Conservation (phyloP, 2,797 vertebrate species). For the Nothura maculosa region DNA sequence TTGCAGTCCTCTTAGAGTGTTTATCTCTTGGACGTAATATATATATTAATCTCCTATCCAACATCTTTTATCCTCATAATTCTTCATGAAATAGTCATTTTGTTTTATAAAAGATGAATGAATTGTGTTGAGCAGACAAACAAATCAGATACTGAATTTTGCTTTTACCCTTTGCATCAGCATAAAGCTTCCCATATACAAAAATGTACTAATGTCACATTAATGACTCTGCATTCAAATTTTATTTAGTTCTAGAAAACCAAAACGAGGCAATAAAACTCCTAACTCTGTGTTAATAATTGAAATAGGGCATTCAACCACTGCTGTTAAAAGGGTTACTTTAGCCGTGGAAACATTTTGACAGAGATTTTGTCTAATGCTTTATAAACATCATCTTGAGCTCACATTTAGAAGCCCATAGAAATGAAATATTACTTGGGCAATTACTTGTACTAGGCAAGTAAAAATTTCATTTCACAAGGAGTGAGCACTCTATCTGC, state of each 20-base stretch:
- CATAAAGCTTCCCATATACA: neutral
- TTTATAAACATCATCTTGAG: neutral
- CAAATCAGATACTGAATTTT: neutral
- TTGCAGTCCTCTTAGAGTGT: neutral
- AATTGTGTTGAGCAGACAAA: neutral
- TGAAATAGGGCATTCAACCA: constrained; percentile 72
- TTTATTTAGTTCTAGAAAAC: constrained; percentile 68
- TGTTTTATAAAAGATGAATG: neutral
- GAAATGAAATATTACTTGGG: neutral
- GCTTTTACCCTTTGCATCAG: neutral
- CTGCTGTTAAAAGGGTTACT: constrained; percentile 63
- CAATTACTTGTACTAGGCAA: neutral
- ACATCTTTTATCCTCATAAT: neutral
- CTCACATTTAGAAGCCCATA: neutral
- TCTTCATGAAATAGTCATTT: neutral
- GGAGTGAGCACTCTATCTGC: neutral
- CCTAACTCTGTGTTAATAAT: constrained; percentile 67
- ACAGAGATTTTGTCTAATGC: neutral
- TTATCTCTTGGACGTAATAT: neutral
- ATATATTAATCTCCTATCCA: neutral
- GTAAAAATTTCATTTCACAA: neutral
- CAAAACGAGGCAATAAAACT: constrained; percentile 48
- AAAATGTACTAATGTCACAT: neutral
- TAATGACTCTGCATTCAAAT: constrained; percentile 23
- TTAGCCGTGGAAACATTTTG: constrained; percentile 31